Evolutionary conservation across 1,140 invertebrate species (phyloP).

Genomic region (Drosophila fuyamai): DNA sequence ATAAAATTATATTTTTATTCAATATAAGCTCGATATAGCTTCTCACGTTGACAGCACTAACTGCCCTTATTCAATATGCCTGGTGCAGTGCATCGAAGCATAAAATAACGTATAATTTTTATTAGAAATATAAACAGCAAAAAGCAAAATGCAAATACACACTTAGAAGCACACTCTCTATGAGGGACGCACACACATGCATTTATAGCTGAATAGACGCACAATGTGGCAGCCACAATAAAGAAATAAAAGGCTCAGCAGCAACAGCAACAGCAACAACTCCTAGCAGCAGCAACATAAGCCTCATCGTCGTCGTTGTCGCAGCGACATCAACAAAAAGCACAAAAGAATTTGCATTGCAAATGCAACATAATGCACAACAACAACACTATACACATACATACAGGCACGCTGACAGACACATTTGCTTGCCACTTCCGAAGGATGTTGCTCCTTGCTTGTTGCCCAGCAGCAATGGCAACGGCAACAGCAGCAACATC

Average conservation of each 20-base stretch:
- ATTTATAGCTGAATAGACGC: conserved; percentile 37
- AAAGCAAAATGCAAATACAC: conserved; percentile 51
- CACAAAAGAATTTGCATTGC: conserved; percentile 79
- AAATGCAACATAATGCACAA: conserved; percentile 79
- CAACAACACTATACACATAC: conserved; percentile 47
- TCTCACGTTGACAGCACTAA: conserved; percentile 18
- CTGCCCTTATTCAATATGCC: conserved; percentile 20
- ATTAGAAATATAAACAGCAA: conserved; percentile 80
- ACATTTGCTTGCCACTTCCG: conserved; percentile 74
- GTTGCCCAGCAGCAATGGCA: conserved; percentile 39
- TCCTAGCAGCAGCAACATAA: conserved; percentile 46
- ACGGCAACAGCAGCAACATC: conserved; percentile 24
- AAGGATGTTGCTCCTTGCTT: conserved; percentile 59
- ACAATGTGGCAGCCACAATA: conserved; percentile 66
- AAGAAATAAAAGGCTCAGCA: conserved; percentile 75
- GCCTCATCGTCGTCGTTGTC: conserved; percentile 60
- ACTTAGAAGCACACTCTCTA: background rate
- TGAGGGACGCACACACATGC: conserved; percentile 1
- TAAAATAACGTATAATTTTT: conserved; percentile 79
- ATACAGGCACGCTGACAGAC: conserved; percentile 37
- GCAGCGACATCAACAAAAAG: conserved; percentile 70
- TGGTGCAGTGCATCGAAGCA: conserved; percentile 66
- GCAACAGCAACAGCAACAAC: conserved; percentile 35
- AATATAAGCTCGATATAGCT: background rate
- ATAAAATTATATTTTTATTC: background rate